Percentiles rank a stretch among this genome's conserved stretches.
Evolutionary conservation across 2,113 vertebrate species (phyloP).

Genomic region (Baryphthengus martii): DNA sequence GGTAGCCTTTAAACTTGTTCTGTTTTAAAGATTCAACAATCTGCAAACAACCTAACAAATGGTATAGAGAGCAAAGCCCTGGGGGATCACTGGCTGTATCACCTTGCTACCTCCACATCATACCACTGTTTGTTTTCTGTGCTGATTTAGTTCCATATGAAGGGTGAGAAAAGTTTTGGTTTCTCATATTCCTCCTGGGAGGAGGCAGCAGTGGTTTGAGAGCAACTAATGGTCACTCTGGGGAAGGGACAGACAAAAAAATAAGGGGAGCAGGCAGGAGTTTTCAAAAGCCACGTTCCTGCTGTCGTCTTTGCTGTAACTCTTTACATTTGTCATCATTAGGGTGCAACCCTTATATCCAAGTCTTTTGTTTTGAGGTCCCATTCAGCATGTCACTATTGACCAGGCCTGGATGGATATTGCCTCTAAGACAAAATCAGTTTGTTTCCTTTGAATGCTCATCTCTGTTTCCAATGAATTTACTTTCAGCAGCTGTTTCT

Average conservation of each 20-base stretch:
- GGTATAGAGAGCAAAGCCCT: neutral
- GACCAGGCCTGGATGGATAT: neutral
- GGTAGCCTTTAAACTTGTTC: neutral
- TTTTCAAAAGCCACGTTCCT: neutral
- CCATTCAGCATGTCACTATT: neutral
- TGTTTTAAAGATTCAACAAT: neutral
- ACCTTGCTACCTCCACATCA: neutral
- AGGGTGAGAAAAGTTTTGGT: neutral
- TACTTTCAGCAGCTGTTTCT: neutral
- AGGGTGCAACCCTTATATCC: neutral
- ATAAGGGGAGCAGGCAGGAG: rapidly evolving
- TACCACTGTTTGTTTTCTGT: neutral
- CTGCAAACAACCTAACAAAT: neutral
- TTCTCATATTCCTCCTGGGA: neutral
- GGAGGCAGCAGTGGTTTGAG: neutral
- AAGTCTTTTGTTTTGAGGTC: neutral
- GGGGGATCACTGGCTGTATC: neutral
- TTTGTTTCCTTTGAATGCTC: neutral
- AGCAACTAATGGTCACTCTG: neutral
- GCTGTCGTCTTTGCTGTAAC: neutral
- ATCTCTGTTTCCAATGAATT: neutral
- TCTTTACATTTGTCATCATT: neutral
- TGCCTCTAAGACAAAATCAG: neutral
- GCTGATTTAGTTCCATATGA: neutral
- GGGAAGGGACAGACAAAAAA: neutral